Evolutionary conservation across 2,113 vertebrate species (phyloP).

Genomic region (Heterochromis multidens): DNA sequence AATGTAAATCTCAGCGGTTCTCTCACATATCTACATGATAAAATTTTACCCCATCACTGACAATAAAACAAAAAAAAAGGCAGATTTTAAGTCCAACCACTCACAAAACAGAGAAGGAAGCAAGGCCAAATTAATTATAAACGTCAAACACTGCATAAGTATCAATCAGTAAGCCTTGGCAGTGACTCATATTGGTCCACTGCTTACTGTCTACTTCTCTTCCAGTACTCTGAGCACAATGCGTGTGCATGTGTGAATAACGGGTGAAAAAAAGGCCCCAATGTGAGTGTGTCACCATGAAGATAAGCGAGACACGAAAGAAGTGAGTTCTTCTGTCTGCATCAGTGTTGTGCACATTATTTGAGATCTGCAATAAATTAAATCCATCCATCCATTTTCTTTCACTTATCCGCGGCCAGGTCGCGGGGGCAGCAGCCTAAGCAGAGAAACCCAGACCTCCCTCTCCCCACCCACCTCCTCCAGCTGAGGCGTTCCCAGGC

Average conservation of each 20-base stretch:
- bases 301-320: not conserved
- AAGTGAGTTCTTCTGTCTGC: not conserved
- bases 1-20: not conserved
- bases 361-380: not conserved
- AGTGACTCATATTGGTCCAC: slow-evolving; percentile 38
- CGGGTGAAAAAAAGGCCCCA: not conserved
- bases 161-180: slow-evolving; percentile 13
- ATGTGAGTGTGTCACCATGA: not conserved
- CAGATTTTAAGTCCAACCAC: not conserved
- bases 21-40: not conserved
- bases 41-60: not conserved
- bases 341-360: not conserved
- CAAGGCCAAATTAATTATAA: not conserved
- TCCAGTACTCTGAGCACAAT: not conserved
- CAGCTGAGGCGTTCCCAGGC: too few relatives aligned
- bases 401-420: too few relatives aligned
- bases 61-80: not conserved
- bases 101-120: not conserved
- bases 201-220: not conserved
- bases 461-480: too few relatives aligned
- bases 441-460: too few relatives aligned
- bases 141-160: not conserved
- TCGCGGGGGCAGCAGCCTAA: too few relatives aligned
- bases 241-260: not conserved
- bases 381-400: too few relatives aligned